These are phyloP conservation scores for Microctonus brassicae DNA, from an alignment of 2,888 invertebrate species.

Conservation along the genomic window DNA sequence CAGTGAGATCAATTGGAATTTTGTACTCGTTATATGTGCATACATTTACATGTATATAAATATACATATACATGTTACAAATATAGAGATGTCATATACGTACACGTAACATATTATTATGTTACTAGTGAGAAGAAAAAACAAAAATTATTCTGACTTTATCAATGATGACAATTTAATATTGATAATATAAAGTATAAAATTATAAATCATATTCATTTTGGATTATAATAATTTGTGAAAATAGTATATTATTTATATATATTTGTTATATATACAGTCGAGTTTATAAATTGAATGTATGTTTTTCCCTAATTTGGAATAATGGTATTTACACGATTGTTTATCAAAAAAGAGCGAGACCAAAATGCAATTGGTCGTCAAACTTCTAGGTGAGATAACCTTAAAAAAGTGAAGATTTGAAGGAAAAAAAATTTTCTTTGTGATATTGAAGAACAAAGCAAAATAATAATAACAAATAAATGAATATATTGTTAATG, in stretches of 20 bases:
- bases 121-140: no score
- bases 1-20: neutral
- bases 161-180: neutral
- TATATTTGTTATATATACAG: neutral
- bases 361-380: constrained; percentile 39
- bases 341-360: constrained; percentile 59
- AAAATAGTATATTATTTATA: no score
- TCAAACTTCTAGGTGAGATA: constrained; percentile 58
- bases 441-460: constrained; percentile 1
- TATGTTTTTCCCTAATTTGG: constrained; percentile 33
- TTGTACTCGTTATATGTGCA: neutral
- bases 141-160: no score
- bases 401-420: neutral
- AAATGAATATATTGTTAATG: neutral
- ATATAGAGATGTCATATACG: no score
- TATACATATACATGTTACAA: no score
- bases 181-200: neutral
- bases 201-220: no score
- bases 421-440: constrained; percentile 14
- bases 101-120: no score
- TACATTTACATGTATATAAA: neutral
- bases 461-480: no score
- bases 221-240: no score
- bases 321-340: constrained; percentile 63
- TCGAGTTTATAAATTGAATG: neutral